These are phyloP conservation scores for Patella depressa DNA, from an alignment of 2,888 invertebrate species.

Conservation along the genomic window DNA sequence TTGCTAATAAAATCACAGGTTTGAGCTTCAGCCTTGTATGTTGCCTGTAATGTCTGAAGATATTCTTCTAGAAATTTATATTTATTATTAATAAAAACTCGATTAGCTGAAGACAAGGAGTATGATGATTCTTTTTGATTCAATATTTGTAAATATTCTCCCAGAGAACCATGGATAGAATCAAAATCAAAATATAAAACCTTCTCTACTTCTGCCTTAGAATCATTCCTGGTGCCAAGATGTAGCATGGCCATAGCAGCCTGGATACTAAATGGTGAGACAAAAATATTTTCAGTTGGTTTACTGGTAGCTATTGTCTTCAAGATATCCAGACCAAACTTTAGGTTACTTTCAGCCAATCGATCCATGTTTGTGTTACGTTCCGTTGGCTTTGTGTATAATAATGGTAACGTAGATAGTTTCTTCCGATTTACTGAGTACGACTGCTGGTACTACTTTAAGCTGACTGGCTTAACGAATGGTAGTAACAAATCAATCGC, in stretches of 20 bases:
- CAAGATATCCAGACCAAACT: conserved; percentile 33
- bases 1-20: conserved; percentile 63
- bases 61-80: conserved; percentile 49
- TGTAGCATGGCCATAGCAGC: conserved; percentile 70
- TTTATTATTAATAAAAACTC: conserved; percentile 47
- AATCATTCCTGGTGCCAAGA: conserved; percentile 68
- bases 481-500: no score
- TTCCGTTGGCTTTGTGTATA: no score
- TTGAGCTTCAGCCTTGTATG: conserved; percentile 47
- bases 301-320: conserved; percentile 11
- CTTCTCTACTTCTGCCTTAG: conserved; percentile 60
- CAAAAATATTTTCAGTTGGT: conserved; percentile 55
- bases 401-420: no score
- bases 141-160: conserved; percentile 40
- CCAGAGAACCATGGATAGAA: conserved; percentile 35
- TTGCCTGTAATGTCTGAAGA: conserved; percentile 37
- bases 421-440: no score
- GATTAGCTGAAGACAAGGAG: conserved; percentile 59
- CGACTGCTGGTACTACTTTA: no score
- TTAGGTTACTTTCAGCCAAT: conserved; percentile 30
- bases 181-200: conserved; percentile 41
- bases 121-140: conserved; percentile 37
- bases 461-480: no score
- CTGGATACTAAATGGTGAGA: conserved; percentile 71
- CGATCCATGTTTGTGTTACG: neutral